Evolutionary conservation across 2,888 invertebrate genomes (phyloP), one percentile per base, ranked within the genome.

Genomic region (Dyspetes luteomarginatus): DNA sequence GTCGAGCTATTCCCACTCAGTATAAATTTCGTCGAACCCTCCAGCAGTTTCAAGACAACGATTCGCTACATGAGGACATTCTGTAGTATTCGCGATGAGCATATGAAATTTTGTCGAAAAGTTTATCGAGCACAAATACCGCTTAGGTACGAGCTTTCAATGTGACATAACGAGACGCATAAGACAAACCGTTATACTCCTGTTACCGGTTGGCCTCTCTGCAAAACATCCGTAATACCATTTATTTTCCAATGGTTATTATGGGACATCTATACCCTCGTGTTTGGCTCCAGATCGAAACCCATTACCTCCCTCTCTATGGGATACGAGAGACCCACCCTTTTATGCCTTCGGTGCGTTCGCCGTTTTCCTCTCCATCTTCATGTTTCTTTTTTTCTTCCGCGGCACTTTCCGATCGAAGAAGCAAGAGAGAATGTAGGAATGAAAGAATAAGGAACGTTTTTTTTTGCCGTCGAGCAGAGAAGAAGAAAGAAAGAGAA

Each of bases 261-360:
- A 71, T 52, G 36, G 62, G 30, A 43, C 36, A 73, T 43, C 24
- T 68, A 64, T 41, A 52, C n/a, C 48, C 65, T 77, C 67, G 69
- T 80, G 71, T 82, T 71, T 82, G 77, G 67, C 71, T 73, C 67
- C 26, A 82, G 79, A 82, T 83, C 64, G 80, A 73, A 68, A 75
- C 64, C 83, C 75, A 80, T 82, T 83, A 80, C 69, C 48, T 62
- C 58, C 68, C 78, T 71, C 56, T 73, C 67, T 26, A 7, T 15
- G 52, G 28, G 36, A 67, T n/a, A n/a, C 22, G 55, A 82, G 55
- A 74, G 56, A 56, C 60, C 75, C 41, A 7, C 65, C 69, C 77
- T 67, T n/a, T n/a, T n/a, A n/a, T 67, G 56, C 64, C 30, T 56
- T 22, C 4, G 50, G 7, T 72, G 50, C 74, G 72, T 77, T 76